These are phyloP conservation scores for Cotesia vestalis DNA, from an alignment of 1,140 invertebrate genomes.

Conservation along the genomic window DNA sequence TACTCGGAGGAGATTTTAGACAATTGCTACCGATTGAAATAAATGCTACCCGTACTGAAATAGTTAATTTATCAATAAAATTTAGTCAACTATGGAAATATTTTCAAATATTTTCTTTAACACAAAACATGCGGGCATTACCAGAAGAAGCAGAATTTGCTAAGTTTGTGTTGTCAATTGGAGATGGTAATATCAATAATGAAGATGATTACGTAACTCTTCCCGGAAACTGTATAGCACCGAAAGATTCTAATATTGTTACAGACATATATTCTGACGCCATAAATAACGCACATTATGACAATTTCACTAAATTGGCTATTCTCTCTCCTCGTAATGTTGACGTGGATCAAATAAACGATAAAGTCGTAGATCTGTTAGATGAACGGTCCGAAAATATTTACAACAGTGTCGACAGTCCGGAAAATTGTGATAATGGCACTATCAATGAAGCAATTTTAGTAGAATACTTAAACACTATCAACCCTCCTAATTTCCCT, in stretches of 20 bases:
- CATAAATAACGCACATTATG: neutral
- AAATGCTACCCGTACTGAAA: neutral
- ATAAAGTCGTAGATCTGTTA: constrained; percentile 32
- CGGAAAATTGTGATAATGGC: constrained; percentile 29
- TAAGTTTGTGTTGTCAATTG: neutral
- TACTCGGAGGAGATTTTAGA: neutral
- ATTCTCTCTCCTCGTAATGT: constrained; percentile 1
- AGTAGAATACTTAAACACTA: constrained; percentile 38
- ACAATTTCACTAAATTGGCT: neutral
- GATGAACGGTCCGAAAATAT: neutral
- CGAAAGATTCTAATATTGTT: neutral
- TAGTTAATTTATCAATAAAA: neutral
- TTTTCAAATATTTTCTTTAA: neutral
- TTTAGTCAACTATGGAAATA: neutral
- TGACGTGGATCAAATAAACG: constrained; percentile 41
- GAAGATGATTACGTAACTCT: neutral
- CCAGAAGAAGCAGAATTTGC: neutral
- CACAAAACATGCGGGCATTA: neutral
- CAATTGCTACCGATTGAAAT: too few species aligned
- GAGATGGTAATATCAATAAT: neutral
- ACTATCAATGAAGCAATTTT: constrained; percentile 1
- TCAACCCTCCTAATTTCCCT: constrained; percentile 35
- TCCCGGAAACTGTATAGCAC: neutral
- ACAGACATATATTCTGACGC: neutral
- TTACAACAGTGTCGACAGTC: constrained; percentile 22